Base-by-base conservation (phyloP, 2,888 invertebrate species). In the Allacma fusca region DNA sequence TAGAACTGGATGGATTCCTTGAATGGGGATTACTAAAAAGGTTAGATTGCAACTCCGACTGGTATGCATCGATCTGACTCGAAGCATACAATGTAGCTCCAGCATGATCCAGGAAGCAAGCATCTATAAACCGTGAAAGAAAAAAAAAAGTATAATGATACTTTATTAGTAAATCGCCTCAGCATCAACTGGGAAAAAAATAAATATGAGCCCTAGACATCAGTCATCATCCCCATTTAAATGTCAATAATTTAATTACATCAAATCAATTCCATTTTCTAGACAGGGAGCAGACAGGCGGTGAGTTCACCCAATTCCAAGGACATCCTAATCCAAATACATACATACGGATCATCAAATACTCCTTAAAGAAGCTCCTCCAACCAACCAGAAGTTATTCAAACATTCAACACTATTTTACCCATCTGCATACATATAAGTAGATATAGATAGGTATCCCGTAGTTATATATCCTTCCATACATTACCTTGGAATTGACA, bases 11-110 rank as follows among this genome's bases (percentile, higher is more conserved):
- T n/a, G 87, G 86, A 85, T 90, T 91, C 76, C 89, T 87, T 13
- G 92, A 91, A 87, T 98, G 98, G 16, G 98, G 98, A 89, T 98
- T 98, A 84, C 93, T 93, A 85, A 94, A 95, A 2, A 95, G 86
- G 87, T 92, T 92, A n/a, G 87, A 87, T 65, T 89, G 87, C 34
- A 97, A 88, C 85, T 95, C 92, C 70, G 90, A 86, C 76, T 89
- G 88, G 19, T 92, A 88, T 57, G 89, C 87, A 79, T 90, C 87
- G 29, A 97, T 89, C 87, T 96, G 93, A 82, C 89, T 89, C 86
- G 92, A 90, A 5, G 94, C 91, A 86, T 95, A 96, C 71, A 96
- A 87, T 9, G 94, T 92, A 16, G 96, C 90, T 12, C 96, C 97
- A 57, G 94, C 93, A 90, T 96, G 94, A 87, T 97, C 97, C 85